Percentiles rank a stretch among this genome's conserved stretches.
These are phyloP conservation scores for Temnothorax unifasciatus DNA, from an alignment of 2,888 invertebrate genomes.

Conservation along the genomic window DNA sequence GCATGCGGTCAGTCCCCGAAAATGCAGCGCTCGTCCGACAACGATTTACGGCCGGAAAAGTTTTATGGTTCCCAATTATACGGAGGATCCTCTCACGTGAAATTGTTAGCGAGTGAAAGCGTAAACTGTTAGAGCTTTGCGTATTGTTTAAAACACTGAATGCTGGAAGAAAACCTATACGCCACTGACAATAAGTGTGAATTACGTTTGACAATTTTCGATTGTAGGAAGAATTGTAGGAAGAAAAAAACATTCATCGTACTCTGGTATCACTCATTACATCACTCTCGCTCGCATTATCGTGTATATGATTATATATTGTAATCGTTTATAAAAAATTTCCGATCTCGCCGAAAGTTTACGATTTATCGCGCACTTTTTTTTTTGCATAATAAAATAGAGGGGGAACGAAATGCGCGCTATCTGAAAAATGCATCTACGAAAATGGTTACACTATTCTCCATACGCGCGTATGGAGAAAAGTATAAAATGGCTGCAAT, in stretches of 20 bases:
- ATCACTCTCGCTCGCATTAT: not conserved
- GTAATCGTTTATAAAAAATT: not conserved
- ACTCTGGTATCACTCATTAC: not conserved
- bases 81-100: conserved; percentile 42
- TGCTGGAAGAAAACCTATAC: not conserved
- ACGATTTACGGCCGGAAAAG: conserved; percentile 55
- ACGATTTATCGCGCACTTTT: conserved; percentile 6
- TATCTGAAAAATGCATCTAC: conserved; percentile 7
- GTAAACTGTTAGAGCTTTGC: conserved; percentile 15
- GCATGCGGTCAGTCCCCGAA: conserved; percentile 62
- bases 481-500: conserved; percentile 37
- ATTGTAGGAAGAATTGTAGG: not conserved
- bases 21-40: conserved; percentile 43
- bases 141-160: not conserved
- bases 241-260: not conserved
- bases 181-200: not conserved
- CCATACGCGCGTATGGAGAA: not conserved
- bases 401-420: not conserved
- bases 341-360: not conserved
- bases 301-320: not conserved
- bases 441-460: conserved; percentile 18
- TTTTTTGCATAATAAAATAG: conserved; percentile 17
- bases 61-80: conserved; percentile 56
- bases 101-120: conserved; percentile 41
- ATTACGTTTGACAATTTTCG: not conserved